Evolutionary conservation across 2,797 vertebrate species (phyloP).

Genomic region (Coilia nasus): DNA sequence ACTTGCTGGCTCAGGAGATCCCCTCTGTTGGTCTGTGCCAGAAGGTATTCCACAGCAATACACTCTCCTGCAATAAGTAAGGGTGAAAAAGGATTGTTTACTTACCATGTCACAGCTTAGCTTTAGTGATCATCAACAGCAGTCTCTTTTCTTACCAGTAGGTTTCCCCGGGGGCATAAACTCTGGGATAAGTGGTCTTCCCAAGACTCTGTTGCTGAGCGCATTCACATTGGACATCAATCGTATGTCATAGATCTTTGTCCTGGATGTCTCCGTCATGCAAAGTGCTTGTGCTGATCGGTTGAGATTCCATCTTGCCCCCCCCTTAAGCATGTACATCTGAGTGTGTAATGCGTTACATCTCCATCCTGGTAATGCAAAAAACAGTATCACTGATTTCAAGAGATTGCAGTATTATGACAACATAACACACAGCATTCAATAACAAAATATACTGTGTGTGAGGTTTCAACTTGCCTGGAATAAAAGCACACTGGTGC

Average conservation of each 20-base stretch:
- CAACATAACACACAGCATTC: not conserved
- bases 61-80: not conserved
- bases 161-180: constrained; percentile 39
- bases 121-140: too few species aligned
- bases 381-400: not conserved
- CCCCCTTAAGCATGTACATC: constrained; percentile 46
- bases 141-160: constrained; percentile 46
- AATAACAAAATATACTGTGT: not conserved
- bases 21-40: constrained; percentile 43
- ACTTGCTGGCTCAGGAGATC: constrained; percentile 36
- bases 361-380: constrained; percentile 39
- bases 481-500: too few species aligned
- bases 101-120: too few species aligned
- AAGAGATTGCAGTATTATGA: too few species aligned
- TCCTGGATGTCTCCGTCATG: constrained; percentile 11
- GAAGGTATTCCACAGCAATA: constrained; percentile 35
- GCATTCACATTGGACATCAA: constrained; percentile 37
- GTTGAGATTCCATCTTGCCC: constrained; percentile 44
- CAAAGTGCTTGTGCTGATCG: constrained; percentile 25
- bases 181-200: constrained; percentile 36
- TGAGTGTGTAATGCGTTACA: constrained; percentile 43
- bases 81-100: too few species aligned
- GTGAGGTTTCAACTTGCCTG: too few species aligned
- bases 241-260: constrained; percentile 28
- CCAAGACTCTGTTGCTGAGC: constrained; percentile 37